phyloP scores from a whole-genome alignment of 92 coral and sea anemone genomes.

The Phenganax stokvisi region DNA sequence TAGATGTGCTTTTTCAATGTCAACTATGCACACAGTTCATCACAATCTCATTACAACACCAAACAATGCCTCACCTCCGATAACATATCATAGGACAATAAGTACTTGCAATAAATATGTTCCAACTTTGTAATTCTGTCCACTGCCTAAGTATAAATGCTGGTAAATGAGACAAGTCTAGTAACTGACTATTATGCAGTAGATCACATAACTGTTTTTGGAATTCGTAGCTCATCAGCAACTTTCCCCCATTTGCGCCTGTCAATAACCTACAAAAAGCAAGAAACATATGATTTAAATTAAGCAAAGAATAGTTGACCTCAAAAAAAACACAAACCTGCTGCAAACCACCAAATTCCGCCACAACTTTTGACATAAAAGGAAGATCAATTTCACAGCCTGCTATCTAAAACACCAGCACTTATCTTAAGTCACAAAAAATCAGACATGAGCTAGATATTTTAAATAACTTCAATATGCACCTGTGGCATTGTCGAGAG shows the following conservation, averaged over 20 bases:
- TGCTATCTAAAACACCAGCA: constrained; percentile 57
- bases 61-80: constrained; percentile 56
- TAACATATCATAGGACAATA: constrained; percentile 82
- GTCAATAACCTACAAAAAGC: constrained; percentile 64
- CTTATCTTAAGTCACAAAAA: neutral
- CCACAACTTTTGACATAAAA: constrained; percentile 66
- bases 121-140: constrained; percentile 84
- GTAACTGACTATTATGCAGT: neutral
- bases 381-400: constrained; percentile 90
- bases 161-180: neutral
- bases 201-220: constrained; percentile 61
- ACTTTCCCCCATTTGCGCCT: constrained; percentile 80
- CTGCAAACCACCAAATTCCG: constrained; percentile 85
- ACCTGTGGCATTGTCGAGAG: constrained; percentile 87
- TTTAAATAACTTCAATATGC: neutral
- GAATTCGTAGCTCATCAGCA: constrained; percentile 68
- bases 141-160: constrained; percentile 58
- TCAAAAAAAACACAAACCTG: constrained; percentile 49
- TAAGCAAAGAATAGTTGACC: neutral
- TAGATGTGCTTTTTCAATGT: too few relatives aligned
- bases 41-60: neutral
- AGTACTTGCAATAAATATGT: constrained; percentile 76
- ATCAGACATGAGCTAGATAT: neutral
- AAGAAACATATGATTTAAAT: neutral
- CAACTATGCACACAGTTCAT: neutral